Conservation (phyloP, 2,113 vertebrate species). For the Gallinago jamesoni region DNA sequence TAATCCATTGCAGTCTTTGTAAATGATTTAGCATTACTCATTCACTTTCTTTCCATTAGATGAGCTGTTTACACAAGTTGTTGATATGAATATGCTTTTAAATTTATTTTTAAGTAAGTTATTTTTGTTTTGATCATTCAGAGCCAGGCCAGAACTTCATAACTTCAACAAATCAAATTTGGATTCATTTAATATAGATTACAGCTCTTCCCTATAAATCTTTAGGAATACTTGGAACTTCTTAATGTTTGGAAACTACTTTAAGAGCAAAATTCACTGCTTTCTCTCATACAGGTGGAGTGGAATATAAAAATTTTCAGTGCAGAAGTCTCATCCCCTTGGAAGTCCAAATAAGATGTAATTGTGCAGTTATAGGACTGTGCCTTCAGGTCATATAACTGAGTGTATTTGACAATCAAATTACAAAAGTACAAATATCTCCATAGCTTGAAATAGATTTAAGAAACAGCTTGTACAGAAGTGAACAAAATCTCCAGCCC, state of each 20-base stretch:
- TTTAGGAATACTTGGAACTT: background rate
- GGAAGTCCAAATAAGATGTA: background rate
- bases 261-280: background rate
- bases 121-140: background rate
- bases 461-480: background rate
- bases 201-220: background rate
- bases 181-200: background rate
- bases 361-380: background rate
- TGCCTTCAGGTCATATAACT: background rate
- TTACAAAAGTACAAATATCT: background rate
- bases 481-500: background rate
- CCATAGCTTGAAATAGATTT: background rate
- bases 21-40: background rate
- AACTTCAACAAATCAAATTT: background rate
- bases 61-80: background rate
- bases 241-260: background rate
- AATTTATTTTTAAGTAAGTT: background rate
- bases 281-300: background rate
- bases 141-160: background rate
- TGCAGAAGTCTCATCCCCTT: background rate
- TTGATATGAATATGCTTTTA: background rate
- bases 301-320: background rate
- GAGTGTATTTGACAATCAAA: background rate
- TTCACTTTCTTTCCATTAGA: background rate
- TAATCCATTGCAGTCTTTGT: constrained; percentile 6